Base-by-base conservation (phyloP, 2,113 vertebrate species). In the Miniopterus natalensis region DNA sequence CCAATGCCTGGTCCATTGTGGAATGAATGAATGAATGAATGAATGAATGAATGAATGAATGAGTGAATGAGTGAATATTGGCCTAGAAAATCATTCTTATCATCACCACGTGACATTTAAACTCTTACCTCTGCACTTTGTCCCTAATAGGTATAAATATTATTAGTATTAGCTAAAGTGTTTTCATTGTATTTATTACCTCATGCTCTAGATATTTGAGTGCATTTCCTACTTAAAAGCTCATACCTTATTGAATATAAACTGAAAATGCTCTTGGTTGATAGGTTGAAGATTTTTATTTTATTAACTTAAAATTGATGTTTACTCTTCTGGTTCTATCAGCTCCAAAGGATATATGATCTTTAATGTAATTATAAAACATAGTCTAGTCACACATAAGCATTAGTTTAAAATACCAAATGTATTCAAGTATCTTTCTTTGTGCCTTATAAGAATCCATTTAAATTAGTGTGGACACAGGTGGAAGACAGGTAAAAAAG, bases 401-500 rank as follows among this genome's bases (percentile, higher is more conserved):
- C 71, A 31, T 15, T 27, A 71, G 9, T 57, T 95, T 80, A 84
- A 97, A 77, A 96, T 10, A 20, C 17, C 63, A 74, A 79, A 5
- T 92, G 18, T 65, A 31, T 81, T 95, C 71, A 77, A 87, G 88
- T 94, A 71, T 68, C 13, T 71, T 57, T 75, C 31, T 36, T 75
- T 90, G 53, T 86, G 0, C 59, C 75, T 70, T 11, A 10, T 49
- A 51, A 90, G 29, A 97, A 88, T 84, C 47, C 21, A 59, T 77
- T 88, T 95, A 68, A 95, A 94, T 94, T 94, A 70, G 55, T 23
- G 15, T 17, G 61, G 18, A 31, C 27, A 77, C 61, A 40, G 5
- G 77, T 36, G 63, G 92, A 61, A 96, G 36, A 65, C 3, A 75
- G 68, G 90, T 68, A 65, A 81, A 91, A 40, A 95, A 75, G 29